A percentile compares a stretch with the other conserved stretches of the same genome.
Evolutionary conservation across 2,888 invertebrate species (phyloP).

Genomic region (Nymphalis urticae): DNA sequence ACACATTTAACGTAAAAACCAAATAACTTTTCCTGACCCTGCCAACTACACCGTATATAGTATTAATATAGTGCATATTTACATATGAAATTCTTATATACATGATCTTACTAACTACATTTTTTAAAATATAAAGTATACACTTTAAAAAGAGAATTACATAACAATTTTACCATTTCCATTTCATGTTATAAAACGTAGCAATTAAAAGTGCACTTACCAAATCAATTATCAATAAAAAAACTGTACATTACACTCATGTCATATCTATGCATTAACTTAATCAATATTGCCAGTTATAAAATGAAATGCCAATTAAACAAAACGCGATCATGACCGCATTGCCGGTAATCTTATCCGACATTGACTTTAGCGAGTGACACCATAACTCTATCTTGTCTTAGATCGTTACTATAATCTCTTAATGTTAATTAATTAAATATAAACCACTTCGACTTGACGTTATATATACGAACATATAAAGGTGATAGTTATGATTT

Average conservation of each 20-base stretch:
- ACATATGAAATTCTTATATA: too few relatives aligned
- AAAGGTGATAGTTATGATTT: too few relatives aligned
- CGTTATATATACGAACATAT: not conserved
- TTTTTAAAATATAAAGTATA: too few relatives aligned
- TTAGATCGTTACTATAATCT: constrained; percentile 4
- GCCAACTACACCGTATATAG: too few relatives aligned
- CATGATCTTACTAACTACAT: too few relatives aligned
- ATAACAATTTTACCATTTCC: too few relatives aligned
- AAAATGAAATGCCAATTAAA: constrained; percentile 29
- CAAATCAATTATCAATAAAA: not conserved
- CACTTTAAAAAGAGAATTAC: too few relatives aligned
- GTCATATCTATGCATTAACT: constrained; percentile 4
- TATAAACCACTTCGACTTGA: not conserved
- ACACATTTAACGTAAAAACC: too few relatives aligned
- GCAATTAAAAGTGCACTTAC: not conserved
- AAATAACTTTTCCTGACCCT: too few relatives aligned
- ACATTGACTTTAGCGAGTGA: constrained; percentile 29
- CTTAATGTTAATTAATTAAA: not conserved
- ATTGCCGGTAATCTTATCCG: constrained; percentile 33
- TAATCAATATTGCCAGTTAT: constrained; percentile 3
- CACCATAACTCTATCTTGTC: constrained; percentile 19
- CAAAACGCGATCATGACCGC: constrained; percentile 36
- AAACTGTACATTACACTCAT: not conserved
- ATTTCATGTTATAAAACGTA: too few relatives aligned
- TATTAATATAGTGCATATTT: too few relatives aligned